These are phyloP conservation scores for Papilio polytes DNA, from an alignment of 1,140 invertebrate species.

Conservation along the genomic window DNA sequence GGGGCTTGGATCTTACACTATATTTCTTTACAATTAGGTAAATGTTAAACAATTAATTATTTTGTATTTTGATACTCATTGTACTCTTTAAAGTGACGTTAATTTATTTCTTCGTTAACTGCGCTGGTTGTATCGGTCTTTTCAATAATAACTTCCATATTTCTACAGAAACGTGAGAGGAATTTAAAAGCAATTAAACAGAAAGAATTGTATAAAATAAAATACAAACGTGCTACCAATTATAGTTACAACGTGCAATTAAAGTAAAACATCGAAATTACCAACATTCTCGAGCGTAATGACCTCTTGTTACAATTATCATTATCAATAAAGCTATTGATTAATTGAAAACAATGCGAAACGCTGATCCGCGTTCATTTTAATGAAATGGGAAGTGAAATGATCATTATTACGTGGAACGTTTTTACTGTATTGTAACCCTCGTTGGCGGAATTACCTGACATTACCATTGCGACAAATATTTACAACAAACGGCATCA, in stretches of 20 bases:
- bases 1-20: no score
- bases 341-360: slow-evolving; percentile 66
- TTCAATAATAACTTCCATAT: background rate
- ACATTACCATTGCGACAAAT: slow-evolving; percentile 76
- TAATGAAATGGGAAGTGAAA: slow-evolving; percentile 79
- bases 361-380: slow-evolving; percentile 68
- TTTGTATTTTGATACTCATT: background rate
- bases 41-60: background rate
- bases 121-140: background rate
- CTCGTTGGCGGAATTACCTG: slow-evolving; percentile 76
- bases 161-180: background rate
- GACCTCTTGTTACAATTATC: slow-evolving; percentile 38
- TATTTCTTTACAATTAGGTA: background rate
- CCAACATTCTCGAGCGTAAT: slow-evolving; percentile 17
- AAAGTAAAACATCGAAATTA: slow-evolving; percentile 24
- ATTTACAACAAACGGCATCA: slow-evolving; percentile 75
- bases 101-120: background rate
- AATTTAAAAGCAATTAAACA: slow-evolving; percentile 18
- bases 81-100: background rate
- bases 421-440: slow-evolving; percentile 78
- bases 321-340: slow-evolving; percentile 57
- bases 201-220: slow-evolving; percentile 5
- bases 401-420: slow-evolving; percentile 76
- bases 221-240: slow-evolving; percentile 14
- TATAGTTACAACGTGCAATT: slow-evolving; percentile 28